These are phyloP conservation scores for Troilus luridus DNA, from an alignment of 2,888 invertebrate genomes.

Conservation along the genomic window DNA sequence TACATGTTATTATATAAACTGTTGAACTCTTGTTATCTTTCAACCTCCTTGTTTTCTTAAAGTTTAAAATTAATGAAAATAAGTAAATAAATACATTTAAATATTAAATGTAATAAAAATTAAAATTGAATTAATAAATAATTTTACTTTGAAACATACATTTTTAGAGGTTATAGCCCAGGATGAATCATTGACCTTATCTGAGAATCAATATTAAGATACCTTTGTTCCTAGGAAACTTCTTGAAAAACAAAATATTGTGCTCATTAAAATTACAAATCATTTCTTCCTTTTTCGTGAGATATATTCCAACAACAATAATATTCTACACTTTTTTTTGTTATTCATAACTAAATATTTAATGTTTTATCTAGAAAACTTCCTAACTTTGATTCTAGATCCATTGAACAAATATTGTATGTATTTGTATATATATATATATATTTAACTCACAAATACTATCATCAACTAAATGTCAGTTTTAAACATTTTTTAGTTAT, in stretches of 20 bases:
- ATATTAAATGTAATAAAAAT: not conserved
- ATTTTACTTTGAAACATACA: not conserved
- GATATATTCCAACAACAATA: no score
- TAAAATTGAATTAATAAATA: not conserved
- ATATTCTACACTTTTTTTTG: no score
- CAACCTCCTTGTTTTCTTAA: not conserved
- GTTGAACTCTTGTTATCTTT: not conserved
- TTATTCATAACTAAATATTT: no score
- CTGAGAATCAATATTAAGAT: constrained; percentile 28
- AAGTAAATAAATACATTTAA: not conserved
- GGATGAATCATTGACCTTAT: not conserved
- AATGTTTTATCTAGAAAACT: no score
- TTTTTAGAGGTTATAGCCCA: not conserved
- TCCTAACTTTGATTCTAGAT: no score
- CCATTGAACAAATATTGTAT: no score
- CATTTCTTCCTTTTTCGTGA: not conserved
- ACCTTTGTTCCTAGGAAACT: constrained; percentile 18
- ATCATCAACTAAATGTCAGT: no score
- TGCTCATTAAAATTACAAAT: not conserved
- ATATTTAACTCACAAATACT: no score
- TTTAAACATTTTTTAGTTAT: no score
- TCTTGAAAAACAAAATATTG: not conserved
- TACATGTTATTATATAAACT: not conserved
- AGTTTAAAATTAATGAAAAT: not conserved
- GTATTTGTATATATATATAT: no score